phyloP scores from a whole-genome alignment of 2,113 vertebrate genomes.

The Capreolus pygargus region DNA sequence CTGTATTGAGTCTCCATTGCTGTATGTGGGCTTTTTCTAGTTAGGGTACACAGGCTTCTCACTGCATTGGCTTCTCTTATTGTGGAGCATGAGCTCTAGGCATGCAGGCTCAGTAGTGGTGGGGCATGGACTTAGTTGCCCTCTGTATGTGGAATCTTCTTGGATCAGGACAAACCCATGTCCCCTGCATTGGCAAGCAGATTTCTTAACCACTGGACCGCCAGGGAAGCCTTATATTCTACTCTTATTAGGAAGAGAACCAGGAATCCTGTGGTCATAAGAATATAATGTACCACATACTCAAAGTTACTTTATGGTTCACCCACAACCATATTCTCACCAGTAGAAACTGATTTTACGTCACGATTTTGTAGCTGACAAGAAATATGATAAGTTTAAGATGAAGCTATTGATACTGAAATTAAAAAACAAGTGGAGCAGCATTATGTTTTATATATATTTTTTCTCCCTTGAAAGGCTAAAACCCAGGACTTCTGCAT shows the following conservation, averaged over 20 bases:
- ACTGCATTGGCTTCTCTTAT: rapidly evolving
- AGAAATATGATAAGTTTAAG: neutral
- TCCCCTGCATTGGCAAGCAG: neutral
- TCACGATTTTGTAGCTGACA: neutral
- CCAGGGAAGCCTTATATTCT: neutral
- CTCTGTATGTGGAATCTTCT: neutral
- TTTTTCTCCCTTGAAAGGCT: neutral
- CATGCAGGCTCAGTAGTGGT: neutral
- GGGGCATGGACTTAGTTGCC: neutral
- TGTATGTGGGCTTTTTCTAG: neutral
- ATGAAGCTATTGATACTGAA: neutral
- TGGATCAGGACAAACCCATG: neutral
- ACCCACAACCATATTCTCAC: neutral
- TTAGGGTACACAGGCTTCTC: neutral
- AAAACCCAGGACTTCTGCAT: neutral
- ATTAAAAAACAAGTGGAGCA: neutral
- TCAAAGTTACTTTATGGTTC: neutral
- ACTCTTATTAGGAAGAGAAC: neutral
- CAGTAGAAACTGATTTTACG: neutral
- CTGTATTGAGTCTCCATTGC: neutral
- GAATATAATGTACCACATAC: neutral
- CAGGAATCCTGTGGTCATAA: neutral
- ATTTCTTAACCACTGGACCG: neutral
- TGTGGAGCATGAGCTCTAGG: rapidly evolving
- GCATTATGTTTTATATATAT: neutral